phyloP scores from a whole-genome alignment of 2,113 vertebrate genomes.

The Triplophysa siluroides region DNA sequence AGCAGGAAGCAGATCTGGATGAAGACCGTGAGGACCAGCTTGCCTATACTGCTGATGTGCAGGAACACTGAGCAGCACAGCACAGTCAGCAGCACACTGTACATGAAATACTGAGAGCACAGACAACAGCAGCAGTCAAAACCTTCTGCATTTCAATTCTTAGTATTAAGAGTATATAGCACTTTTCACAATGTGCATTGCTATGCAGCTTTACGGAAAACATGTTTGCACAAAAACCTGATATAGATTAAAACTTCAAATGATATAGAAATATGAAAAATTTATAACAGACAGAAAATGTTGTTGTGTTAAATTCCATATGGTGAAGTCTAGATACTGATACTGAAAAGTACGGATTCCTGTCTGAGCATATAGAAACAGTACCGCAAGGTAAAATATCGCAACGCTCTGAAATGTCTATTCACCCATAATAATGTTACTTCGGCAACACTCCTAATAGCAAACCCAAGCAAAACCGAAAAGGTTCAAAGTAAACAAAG shows the following conservation, averaged over 20 bases:
- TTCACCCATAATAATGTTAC: neutral
- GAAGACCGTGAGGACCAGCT: constrained; percentile 87
- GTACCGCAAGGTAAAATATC: too few relatives aligned
- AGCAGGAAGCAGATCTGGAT: constrained; percentile 87
- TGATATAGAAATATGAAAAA: too few relatives aligned
- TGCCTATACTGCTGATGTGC: constrained; percentile 96
- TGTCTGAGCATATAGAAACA: neutral
- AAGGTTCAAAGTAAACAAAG: constrained; percentile 16
- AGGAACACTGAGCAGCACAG: constrained; percentile 96
- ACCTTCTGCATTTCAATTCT: neutral
- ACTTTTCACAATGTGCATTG: too few relatives aligned
- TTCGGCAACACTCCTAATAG: neutral
- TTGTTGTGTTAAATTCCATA: too few relatives aligned
- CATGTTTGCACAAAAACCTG: too few relatives aligned
- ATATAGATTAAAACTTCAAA: too few relatives aligned
- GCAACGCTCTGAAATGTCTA: too few relatives aligned
- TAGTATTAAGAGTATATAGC: too few relatives aligned
- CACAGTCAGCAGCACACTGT: constrained; percentile 91
- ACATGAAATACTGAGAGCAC: constrained; percentile 86
- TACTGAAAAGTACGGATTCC: too few relatives aligned
- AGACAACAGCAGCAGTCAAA: neutral
- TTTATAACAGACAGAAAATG: too few relatives aligned
- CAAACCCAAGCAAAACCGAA: neutral
- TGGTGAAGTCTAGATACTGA: too few relatives aligned
- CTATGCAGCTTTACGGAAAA: too few relatives aligned